Percentiles rank a stretch among this genome's conserved stretches.
Conservation (phyloP, 1,140 invertebrate species). For the Hylyphantes graminicola region DNA sequence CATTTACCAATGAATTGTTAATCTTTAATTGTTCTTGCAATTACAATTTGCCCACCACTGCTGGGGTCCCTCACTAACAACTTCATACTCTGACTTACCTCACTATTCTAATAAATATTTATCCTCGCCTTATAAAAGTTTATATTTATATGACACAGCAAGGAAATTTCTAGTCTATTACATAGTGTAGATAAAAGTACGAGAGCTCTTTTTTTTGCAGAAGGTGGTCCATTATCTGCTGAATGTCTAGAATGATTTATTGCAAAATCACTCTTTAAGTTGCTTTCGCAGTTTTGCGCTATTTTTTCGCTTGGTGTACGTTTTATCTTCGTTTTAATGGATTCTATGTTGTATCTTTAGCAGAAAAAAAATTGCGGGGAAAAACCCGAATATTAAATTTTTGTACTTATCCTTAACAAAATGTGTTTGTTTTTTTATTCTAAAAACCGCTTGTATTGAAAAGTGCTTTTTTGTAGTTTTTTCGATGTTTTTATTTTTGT, state of each 20-base stretch:
- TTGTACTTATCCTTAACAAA: no score
- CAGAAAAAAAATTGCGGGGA: no score
- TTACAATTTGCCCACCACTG: no score
- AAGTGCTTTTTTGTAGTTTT: no score
- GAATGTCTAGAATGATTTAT: constrained; percentile 49
- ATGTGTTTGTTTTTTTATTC: no score
- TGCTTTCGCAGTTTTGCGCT: constrained; percentile 22
- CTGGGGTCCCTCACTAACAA: no score
- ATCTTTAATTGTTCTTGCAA: no score
- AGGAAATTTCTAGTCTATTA: constrained; percentile 25
- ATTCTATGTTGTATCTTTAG: neutral
- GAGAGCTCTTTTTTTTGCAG: neutral
- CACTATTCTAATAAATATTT: neutral
- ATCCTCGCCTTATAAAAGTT: constrained; percentile 9
- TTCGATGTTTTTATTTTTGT: no score
- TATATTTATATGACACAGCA: constrained; percentile 40
- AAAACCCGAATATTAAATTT: no score
- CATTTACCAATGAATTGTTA: no score
- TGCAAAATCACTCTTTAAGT: constrained; percentile 42
- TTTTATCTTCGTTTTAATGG: constrained; percentile 43
- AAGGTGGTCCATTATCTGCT: constrained; percentile 32
- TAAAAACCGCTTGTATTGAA: no score
- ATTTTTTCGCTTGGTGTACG: constrained; percentile 5
- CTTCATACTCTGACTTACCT: constrained; percentile 2
- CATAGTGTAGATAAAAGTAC: constrained; percentile 39